phyloP scores from a whole-genome alignment of 2,888 invertebrate genomes.

The Heliconius ethilla region DNA sequence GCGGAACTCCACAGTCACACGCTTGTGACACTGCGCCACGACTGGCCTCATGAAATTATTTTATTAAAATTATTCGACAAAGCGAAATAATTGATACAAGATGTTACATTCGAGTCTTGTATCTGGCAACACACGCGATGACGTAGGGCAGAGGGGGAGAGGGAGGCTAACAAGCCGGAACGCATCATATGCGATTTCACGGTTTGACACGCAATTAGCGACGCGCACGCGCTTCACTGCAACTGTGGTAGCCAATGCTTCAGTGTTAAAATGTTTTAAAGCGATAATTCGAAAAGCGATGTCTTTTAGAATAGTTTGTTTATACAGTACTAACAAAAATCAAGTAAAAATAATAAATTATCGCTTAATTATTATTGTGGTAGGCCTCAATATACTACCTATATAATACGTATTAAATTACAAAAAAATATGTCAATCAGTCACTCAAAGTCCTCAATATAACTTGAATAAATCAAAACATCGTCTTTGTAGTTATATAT shows the following conservation, averaged over 20 bases:
- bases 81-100: neutral
- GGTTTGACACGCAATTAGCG: constrained; percentile 71
- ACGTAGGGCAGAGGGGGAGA: constrained; percentile 39
- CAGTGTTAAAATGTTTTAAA: constrained; percentile 20
- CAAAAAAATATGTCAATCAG: no score
- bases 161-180: constrained; percentile 64
- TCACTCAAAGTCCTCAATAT: no score
- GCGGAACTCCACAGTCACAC: no score
- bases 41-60: no score
- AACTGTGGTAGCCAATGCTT: constrained; percentile 37
- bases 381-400: no score
- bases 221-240: constrained; percentile 64
- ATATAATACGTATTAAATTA: no score
- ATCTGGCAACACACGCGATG: constrained; percentile 13
- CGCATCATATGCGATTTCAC: constrained; percentile 67
- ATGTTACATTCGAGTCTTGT: neutral
- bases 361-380: neutral
- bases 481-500: no score
- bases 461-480: no score
- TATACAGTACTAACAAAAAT: neutral
- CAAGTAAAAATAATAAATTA: neutral
- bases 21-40: no score
- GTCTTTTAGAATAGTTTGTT: no score
- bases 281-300: neutral
- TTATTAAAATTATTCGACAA: no score